Evolutionary conservation across 1,140 invertebrate species (phyloP), one percentile per base, ranked within the genome.

Genomic region (Listronotus oregonensis): DNA sequence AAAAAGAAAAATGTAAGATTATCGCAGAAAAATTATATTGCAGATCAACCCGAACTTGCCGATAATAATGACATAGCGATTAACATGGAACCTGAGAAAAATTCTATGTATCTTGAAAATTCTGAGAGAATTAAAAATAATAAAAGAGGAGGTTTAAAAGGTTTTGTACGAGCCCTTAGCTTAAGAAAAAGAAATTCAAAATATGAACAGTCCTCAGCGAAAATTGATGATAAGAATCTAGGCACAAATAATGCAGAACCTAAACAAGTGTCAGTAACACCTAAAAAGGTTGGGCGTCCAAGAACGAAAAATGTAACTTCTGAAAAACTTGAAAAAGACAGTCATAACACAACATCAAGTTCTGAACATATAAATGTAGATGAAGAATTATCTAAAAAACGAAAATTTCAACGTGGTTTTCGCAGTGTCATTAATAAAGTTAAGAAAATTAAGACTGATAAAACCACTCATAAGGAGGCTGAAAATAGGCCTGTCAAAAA

Each of bases 361-460:
- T n/a, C 17, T 21, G 40, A 44, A 17, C 3, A 40, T 17, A 21
- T n/a, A 1, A 42, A 55, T 1, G 10, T 34, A 3, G 37, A 50
- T 2, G 8, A 15, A 37, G 52, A 10, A 1, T 17, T 42, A 17
- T 27, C 56, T 3, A 71, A 63, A 31, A 69, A 70, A 44, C 57
- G 68, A 40, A 72, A 72, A 51, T 17, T 72, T 27, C 57, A 67
- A 39, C 61, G 65, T 32, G 61, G 67, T 31, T 67, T 70, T 15
- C 64, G 58, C 6, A 69, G 68, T 43, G 65, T 72, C 10, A 69
- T 67, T 12, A 71, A 73, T 47, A 67, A 66, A 68, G 68, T 71
- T 8, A 71, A 68, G 34, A 73, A 66, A 55, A 21, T 65, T 8
- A 67, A 72, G 54, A 61, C 56, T 21, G 64, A 70, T 18, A 69